Conservation (phyloP, 2,888 invertebrate species). For the Drosophila falleni region DNA sequence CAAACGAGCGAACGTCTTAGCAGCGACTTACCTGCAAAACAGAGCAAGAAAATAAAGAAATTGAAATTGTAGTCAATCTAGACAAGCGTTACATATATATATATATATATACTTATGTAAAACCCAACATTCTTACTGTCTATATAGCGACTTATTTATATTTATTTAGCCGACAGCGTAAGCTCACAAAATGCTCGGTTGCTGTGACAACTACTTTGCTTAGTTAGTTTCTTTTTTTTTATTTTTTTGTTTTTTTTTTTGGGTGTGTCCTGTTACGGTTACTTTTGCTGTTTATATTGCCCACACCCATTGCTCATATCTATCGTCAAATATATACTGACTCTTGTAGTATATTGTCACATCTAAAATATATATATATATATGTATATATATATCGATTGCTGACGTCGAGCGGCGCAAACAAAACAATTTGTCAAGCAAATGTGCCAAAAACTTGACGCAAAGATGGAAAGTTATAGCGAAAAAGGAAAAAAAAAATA, state of each 20-base stretch:
- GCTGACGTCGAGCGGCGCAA: conserved; percentile 57
- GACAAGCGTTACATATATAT: conserved; percentile 31
- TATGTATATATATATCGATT: conserved; percentile 50
- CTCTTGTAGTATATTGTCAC: conserved; percentile 20
- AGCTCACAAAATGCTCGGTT: conserved; percentile 57
- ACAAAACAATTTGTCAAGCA: conserved; percentile 79
- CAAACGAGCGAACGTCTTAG: conserved; percentile 60
- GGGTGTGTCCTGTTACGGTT: conserved; percentile 49
- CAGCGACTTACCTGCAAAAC: conserved; percentile 68
- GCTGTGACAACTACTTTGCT: conserved; percentile 71
- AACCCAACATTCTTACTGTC: conserved; percentile 7
- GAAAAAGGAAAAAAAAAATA: conserved; percentile 20
- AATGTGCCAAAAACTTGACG: conserved; percentile 77
- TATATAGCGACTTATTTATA: conserved; percentile 48
- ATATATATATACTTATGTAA: conserved; percentile 17
- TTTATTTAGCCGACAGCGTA: conserved; percentile 68
- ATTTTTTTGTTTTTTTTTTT: conserved; percentile 23
- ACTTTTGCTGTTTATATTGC: conserved; percentile 34
- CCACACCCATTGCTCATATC: conserved; percentile 17
- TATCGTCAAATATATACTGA: conserved; percentile 18
- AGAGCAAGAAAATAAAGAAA: conserved; percentile 57
- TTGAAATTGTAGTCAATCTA: conserved; percentile 75
- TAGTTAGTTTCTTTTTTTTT: conserved; percentile 39
- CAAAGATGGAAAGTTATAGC: conserved; percentile 70
- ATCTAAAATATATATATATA: conserved; percentile 5